Conservation (phyloP, 2,797 vertebrate species). For the Champsocephalus esox region DNA sequence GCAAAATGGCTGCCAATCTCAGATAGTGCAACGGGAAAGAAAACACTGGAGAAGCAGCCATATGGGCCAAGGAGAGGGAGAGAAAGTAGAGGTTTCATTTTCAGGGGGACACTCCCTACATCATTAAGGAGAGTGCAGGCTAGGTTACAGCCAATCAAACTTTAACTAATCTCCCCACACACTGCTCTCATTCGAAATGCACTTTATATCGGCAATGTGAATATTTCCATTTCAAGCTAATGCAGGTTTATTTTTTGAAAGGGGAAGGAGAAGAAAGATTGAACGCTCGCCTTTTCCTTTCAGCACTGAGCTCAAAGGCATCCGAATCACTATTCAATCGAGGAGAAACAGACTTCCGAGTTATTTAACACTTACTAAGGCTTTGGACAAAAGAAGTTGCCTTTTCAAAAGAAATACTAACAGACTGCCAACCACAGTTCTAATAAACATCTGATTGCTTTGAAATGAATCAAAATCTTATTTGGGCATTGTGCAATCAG, state of each 20-base stretch:
- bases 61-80: not conserved
- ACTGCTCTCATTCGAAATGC: constrained; percentile 57
- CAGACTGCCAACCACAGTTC: not conserved
- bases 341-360: constrained; percentile 29
- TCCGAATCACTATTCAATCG: constrained; percentile 51
- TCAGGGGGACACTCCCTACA: constrained; percentile 44
- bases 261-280: constrained; percentile 19
- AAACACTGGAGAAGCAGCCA: constrained; percentile 36
- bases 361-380: constrained; percentile 51
- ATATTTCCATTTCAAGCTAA: constrained; percentile 67
- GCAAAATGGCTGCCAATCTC: constrained; percentile 59
- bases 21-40: constrained; percentile 15
- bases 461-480: constrained; percentile 1
- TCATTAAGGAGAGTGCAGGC: constrained; percentile 64
- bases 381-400: constrained; percentile 45
- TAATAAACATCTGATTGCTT: constrained; percentile 14
- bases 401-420: constrained; percentile 15
- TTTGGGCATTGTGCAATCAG: not conserved
- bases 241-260: constrained; percentile 46
- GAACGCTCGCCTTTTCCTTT: constrained; percentile 15
- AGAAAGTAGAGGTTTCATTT: constrained; percentile 32
- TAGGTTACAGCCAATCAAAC: constrained; percentile 66
- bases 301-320: constrained; percentile 32
- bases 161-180: constrained; percentile 59
- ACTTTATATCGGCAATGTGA: constrained; percentile 61